Evolutionary conservation across 2,888 invertebrate species (phyloP).

Genomic region (Geotrupes spiniger): DNA sequence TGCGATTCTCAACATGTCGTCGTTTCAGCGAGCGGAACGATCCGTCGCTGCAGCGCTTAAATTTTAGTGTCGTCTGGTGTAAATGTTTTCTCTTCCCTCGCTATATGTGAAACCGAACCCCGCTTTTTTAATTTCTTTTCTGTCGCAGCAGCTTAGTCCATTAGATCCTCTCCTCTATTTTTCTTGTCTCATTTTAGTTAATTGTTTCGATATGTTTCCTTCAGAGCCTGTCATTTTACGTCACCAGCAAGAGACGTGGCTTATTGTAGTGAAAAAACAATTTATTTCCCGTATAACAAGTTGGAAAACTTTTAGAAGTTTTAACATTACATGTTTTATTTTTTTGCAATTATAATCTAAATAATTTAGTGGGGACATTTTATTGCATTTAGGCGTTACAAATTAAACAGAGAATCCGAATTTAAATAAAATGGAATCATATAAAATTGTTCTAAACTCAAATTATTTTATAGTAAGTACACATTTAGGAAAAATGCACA

Average conservation of each 20-base stretch:
- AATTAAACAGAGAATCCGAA: too few relatives aligned
- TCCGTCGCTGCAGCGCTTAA: conserved; percentile 15
- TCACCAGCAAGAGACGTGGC: conserved; percentile 8
- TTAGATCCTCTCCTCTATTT: conserved; percentile 38
- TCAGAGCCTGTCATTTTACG: conserved; percentile 17
- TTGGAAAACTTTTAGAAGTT: too few relatives aligned
- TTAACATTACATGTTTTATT: too few relatives aligned
- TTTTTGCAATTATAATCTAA: too few relatives aligned
- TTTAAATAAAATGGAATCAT: too few relatives aligned
- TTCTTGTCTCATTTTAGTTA: conserved; percentile 45
- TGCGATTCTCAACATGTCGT: conserved; percentile 25
- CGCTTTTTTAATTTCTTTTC: conserved; percentile 44
- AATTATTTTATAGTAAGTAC: too few relatives aligned
- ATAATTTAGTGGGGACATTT: too few relatives aligned
- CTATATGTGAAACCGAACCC: conserved; percentile 30
- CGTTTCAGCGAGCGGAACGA: conserved; percentile 11
- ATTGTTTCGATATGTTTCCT: conserved; percentile 46
- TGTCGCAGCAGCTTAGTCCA: conserved; percentile 39
- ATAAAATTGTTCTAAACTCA: too few relatives aligned
- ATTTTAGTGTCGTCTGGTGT: conserved; percentile 26
- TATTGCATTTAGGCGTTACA: too few relatives aligned
- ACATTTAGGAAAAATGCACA: too few relatives aligned
- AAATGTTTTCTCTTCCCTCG: conserved; percentile 23
- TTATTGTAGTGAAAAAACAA: conserved; percentile 6
- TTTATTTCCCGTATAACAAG: conserved; percentile 3